Conservation (phyloP, 2,888 invertebrate genomes). For the Lepidochrysops patricia region DNA sequence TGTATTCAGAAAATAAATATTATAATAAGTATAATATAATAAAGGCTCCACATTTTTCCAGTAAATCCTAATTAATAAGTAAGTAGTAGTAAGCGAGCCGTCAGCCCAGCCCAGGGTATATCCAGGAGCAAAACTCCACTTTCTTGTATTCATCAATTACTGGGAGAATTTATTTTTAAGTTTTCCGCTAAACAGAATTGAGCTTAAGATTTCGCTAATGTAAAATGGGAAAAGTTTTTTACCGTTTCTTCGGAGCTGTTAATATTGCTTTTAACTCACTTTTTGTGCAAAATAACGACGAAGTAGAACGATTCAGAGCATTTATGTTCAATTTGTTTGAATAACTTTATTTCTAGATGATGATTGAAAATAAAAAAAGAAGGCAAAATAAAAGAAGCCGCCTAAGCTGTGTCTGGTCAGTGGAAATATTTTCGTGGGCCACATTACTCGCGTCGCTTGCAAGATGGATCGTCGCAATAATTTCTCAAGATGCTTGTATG, state of each 20-base stretch:
- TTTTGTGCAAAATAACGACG: neutral
- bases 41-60: too few relatives aligned
- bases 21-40: neutral
- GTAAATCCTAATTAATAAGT: too few relatives aligned
- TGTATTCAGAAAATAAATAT: too few relatives aligned
- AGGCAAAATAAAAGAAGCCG: too few relatives aligned
- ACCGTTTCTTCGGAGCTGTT: neutral
- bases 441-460: neutral
- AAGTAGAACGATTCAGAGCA: neutral
- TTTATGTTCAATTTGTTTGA: neutral
- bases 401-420: too few relatives aligned
- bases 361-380: neutral
- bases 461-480: neutral
- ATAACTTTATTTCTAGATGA: neutral
- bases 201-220: conserved; percentile 1
- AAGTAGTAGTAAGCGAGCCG: too few relatives aligned
- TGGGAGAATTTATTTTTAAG: neutral
- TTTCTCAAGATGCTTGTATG: neutral
- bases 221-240: neutral
- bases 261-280: conserved; percentile 3
- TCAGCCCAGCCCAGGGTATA: too few relatives aligned
- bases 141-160: conserved; percentile 18
- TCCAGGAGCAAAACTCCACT: conserved; percentile 6
- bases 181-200: conserved; percentile 1
- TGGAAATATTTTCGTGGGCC: neutral